Conservation (phyloP, 2,888 invertebrate species). For the Drosophila sordidula region DNA sequence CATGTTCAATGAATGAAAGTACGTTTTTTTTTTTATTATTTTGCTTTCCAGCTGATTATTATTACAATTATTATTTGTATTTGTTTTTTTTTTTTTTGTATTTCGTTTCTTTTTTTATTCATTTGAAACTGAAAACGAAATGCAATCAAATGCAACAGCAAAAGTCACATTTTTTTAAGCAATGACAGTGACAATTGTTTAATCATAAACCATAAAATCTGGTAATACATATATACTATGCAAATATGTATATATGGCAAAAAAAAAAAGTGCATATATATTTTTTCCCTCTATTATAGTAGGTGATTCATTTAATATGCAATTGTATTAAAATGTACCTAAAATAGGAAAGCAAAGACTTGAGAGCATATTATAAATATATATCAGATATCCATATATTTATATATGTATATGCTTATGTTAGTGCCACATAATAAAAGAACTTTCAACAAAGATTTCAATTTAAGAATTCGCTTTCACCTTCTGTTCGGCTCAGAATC, state of each 20-base stretch:
- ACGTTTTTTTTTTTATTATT: constrained; percentile 25
- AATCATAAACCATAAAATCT: not conserved
- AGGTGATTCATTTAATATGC: no score
- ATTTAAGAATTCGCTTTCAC: constrained; percentile 53
- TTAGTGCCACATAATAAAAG: not conserved
- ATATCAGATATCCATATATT: not conserved
- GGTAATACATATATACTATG: not conserved
- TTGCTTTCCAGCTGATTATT: constrained; percentile 36
- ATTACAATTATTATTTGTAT: constrained; percentile 27
- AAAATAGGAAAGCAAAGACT: no score
- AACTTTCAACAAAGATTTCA: constrained; percentile 33
- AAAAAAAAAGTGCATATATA: no score
- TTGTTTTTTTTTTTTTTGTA: constrained; percentile 24
- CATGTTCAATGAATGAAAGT: constrained; percentile 69
- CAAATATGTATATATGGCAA: no score
- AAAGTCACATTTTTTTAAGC: constrained; percentile 21
- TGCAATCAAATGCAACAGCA: constrained; percentile 60
- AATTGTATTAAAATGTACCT: no score
- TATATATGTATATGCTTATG: not conserved
- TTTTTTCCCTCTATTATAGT: no score
- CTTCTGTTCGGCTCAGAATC: constrained; percentile 38
- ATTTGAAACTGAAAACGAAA: constrained; percentile 22
- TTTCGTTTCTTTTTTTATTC: constrained; percentile 8
- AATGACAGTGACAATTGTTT: constrained; percentile 32
- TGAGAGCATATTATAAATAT: no score